phyloP scores from a whole-genome alignment of 2,797 vertebrate genomes.

The Sternotherus odoratus region DNA sequence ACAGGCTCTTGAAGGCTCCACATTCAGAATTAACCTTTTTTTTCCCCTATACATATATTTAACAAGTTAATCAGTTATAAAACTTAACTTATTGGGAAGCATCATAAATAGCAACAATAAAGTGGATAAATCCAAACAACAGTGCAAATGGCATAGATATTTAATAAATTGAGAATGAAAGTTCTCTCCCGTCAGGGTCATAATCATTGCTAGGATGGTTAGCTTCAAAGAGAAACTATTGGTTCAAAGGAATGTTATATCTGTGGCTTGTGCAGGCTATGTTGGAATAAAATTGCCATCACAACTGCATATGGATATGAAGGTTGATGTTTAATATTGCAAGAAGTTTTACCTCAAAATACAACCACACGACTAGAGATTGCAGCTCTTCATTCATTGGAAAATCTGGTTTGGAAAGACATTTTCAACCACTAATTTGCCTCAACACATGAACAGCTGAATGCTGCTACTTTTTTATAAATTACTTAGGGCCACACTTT shows the following conservation, averaged over 20 bases:
- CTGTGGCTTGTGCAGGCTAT: neutral
- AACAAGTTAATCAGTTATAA: neutral
- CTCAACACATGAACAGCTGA: neutral
- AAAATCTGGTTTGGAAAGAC: neutral
- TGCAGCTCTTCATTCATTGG: neutral
- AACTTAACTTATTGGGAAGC: neutral
- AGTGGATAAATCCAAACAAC: neutral
- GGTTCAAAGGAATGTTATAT: neutral
- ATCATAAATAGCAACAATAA: neutral
- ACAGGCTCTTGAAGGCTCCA: neutral
- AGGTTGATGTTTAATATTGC: neutral
- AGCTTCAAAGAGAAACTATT: neutral
- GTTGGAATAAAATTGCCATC: neutral
- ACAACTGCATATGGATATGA: neutral
- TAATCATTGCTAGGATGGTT: neutral
- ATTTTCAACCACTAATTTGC: neutral
- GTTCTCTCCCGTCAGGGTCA: neutral
- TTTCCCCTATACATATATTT: neutral
- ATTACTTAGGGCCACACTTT: neutral
- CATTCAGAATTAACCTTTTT: neutral
- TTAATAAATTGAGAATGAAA: neutral
- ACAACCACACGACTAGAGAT: neutral
- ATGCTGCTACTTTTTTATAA: neutral
- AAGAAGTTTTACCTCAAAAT: neutral
- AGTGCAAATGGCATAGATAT: neutral